phyloP scores from a whole-genome alignment of 2,797 vertebrate species.

The Parambassis ranga region DNA sequence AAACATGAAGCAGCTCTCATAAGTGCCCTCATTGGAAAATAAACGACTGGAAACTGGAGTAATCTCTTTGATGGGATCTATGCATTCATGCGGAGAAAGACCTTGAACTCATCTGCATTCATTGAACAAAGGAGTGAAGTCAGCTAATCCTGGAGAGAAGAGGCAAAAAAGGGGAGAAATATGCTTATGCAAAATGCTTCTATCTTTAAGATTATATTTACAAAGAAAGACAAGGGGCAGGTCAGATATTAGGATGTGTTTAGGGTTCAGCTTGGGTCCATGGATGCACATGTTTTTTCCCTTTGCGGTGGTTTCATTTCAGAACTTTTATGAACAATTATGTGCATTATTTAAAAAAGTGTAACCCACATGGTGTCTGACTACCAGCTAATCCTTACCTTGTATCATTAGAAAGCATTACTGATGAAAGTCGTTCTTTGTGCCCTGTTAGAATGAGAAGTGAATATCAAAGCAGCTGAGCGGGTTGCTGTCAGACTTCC shows the following conservation, averaged over 20 bases:
- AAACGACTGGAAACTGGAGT: not conserved
- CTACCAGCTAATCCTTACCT: not conserved
- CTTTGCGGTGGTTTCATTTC: not conserved
- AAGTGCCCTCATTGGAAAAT: constrained; percentile 33
- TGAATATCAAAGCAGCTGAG: constrained; percentile 2
- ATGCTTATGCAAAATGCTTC: constrained; percentile 31
- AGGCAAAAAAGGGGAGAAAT: constrained; percentile 1
- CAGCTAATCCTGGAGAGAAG: constrained; percentile 28
- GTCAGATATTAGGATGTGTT: not conserved
- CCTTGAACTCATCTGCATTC: constrained; percentile 37
- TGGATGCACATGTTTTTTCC: constrained; percentile 2
- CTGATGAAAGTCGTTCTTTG: not conserved
- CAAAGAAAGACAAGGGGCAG: not conserved
- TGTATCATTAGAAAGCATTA: not conserved
- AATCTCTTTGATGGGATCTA: constrained; percentile 60
- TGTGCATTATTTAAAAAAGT: no score
- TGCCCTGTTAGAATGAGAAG: constrained; percentile 12
- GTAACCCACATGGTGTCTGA: not conserved
- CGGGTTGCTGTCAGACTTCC: not conserved
- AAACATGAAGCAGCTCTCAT: not conserved
- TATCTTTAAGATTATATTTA: not conserved
- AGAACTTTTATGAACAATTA: no score
- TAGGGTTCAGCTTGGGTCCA: not conserved
- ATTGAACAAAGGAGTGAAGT: constrained; percentile 26
- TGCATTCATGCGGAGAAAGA: constrained; percentile 50